Conservation (phyloP, 2,797 vertebrate genomes). For the Euthynnus affinis region DNA sequence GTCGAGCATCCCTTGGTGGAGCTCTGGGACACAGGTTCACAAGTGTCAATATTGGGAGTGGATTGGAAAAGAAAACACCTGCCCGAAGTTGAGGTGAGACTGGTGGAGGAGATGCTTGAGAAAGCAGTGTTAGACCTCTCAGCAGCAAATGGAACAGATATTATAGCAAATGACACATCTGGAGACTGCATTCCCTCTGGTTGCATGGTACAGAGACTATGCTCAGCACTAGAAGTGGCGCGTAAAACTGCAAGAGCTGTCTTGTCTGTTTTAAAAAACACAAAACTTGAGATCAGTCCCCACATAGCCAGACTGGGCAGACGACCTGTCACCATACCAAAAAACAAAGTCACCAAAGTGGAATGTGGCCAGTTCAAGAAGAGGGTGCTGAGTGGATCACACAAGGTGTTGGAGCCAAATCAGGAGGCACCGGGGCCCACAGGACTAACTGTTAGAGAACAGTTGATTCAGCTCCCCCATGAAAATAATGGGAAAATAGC, state of each 20-base stretch:
- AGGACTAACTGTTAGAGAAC: constrained; percentile 1
- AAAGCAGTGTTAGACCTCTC: no score
- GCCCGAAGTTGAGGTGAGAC: no score
- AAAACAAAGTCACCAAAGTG: constrained; percentile 1
- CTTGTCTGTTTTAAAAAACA: constrained; percentile 28
- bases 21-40: no score
- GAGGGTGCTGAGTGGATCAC: background rate
- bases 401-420: constrained; percentile 23
- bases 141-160: no score
- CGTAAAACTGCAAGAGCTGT: constrained; percentile 16
- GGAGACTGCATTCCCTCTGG: background rate
- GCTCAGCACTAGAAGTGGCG: constrained; percentile 18
- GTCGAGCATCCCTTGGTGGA: no score
- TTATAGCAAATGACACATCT: background rate
- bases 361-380: background rate
- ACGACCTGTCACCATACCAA: constrained; percentile 15
- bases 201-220: constrained; percentile 18
- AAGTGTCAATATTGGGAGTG: no score
- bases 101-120: no score
- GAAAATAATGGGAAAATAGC: background rate
- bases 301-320: constrained; percentile 23
- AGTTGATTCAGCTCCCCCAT: background rate
- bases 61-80: no score
- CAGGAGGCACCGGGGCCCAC: constrained; percentile 25
- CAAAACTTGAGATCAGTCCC: background rate